phyloP scores from a whole-genome alignment of 2,888 invertebrate species.

The Perdita meconis region DNA sequence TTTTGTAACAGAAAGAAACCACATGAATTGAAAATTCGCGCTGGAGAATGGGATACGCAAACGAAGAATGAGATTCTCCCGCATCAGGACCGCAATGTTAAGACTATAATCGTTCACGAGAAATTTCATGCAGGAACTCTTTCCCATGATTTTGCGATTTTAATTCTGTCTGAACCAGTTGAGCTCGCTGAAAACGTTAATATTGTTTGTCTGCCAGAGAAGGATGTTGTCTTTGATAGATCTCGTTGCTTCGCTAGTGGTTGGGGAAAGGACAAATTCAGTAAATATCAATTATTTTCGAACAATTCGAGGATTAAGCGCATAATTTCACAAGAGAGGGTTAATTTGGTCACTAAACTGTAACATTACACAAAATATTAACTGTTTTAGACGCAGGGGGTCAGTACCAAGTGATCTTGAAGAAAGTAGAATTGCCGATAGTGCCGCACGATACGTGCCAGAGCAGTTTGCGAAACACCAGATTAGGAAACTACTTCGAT shows the following conservation, averaged over 20 bases:
- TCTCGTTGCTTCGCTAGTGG: slow-evolving; percentile 89
- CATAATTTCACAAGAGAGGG: too few relatives aligned
- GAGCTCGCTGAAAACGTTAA: slow-evolving; percentile 89
- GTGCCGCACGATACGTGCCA: slow-evolving; percentile 88
- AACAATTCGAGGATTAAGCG: too few relatives aligned
- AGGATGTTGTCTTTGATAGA: slow-evolving; percentile 84
- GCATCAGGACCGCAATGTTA: slow-evolving; percentile 89
- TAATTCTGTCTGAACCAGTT: slow-evolving; percentile 88
- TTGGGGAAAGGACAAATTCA: slow-evolving; percentile 91
- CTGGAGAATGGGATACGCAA: slow-evolving; percentile 94
- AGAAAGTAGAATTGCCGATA: slow-evolving; percentile 90
- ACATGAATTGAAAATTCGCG: slow-evolving; percentile 85
- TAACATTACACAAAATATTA: background rate
- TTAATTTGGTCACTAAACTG: too few relatives aligned
- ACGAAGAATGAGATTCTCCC: slow-evolving; percentile 88
- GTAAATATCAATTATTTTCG: slow-evolving; percentile 79
- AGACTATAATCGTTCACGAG: slow-evolving; percentile 86
- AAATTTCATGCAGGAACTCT: slow-evolving; percentile 88
- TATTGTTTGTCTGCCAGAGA: slow-evolving; percentile 88
- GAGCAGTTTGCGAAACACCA: slow-evolving; percentile 87
- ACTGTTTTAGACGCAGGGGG: slow-evolving; percentile 83
- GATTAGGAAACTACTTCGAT: slow-evolving; percentile 88
- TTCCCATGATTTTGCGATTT: slow-evolving; percentile 90
- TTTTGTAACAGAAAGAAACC: slow-evolving; percentile 68
- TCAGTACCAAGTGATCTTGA: slow-evolving; percentile 88